Percentiles rank a stretch among this genome's conserved stretches.
Conservation (phyloP, 2,888 invertebrate genomes). For the Cabera pusaria region DNA sequence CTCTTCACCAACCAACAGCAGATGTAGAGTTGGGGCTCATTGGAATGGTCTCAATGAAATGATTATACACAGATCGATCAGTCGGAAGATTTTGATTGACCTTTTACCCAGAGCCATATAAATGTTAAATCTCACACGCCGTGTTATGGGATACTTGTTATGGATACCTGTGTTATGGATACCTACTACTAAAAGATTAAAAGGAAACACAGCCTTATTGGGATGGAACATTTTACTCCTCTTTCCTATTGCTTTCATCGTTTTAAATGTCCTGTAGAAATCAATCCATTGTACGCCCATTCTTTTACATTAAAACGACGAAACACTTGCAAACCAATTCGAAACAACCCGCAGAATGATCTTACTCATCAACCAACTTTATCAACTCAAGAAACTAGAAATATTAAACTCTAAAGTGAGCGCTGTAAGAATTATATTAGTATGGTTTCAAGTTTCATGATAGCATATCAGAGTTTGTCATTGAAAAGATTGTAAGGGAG, state of each 20-base stretch:
- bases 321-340: constrained; percentile 51
- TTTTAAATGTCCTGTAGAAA: constrained; percentile 26
- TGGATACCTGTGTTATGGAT: no score
- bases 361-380: constrained; percentile 41
- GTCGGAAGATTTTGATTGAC: no score
- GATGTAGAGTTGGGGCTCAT: no score
- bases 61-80: not conserved
- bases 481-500: constrained; percentile 40
- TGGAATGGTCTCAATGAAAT: no score
- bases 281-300: constrained; percentile 40
- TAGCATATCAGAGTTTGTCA: constrained; percentile 34
- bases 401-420: constrained; percentile 9
- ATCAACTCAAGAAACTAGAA: not conserved
- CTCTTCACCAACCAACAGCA: no score
- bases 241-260: constrained; percentile 5
- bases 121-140: no score
- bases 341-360: constrained; percentile 41
- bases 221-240: constrained; percentile 1
- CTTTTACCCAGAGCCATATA: no score
- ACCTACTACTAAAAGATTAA: not conserved
- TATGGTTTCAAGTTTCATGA: constrained; percentile 1
- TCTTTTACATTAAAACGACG: constrained; percentile 41
- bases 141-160: no score
- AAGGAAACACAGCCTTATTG: constrained; percentile 8
- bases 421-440: constrained; percentile 27